Evolutionary conservation across 2,797 vertebrate species (phyloP).

Genomic region (Gephyroberyx darwinii): DNA sequence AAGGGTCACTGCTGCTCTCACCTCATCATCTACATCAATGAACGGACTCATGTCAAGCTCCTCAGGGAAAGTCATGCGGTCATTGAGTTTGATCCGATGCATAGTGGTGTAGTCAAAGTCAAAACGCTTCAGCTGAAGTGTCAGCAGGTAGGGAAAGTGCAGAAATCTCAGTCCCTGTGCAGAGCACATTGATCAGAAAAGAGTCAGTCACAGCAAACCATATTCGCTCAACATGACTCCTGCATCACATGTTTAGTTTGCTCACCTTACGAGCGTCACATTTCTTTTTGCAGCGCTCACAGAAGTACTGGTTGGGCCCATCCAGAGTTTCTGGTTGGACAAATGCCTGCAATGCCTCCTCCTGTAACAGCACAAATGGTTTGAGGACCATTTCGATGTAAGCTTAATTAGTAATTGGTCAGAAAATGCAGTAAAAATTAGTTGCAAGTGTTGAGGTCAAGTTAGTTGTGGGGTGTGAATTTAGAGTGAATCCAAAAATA

Average conservation of each 20-base stretch:
- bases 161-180: conserved; percentile 94
- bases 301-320: conserved; percentile 98
- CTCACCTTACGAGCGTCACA: conserved; percentile 98
- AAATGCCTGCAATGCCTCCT: conserved; percentile 98
- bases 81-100: conserved; percentile 98
- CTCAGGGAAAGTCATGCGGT: conserved; percentile 98
- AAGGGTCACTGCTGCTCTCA: conserved; percentile 65
- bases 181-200: conserved; percentile 19
- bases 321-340: conserved; percentile 98
- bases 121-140: conserved; percentile 96
- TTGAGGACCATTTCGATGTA: conserved; percentile 8
- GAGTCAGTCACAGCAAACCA: conserved; percentile 7
- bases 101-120: conserved; percentile 99
- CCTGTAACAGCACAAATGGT: conserved; percentile 77
- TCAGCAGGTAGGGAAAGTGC: conserved; percentile 97
- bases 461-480: not conserved
- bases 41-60: conserved; percentile 98
- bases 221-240: conserved; percentile 15
- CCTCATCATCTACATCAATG: conserved; percentile 98
- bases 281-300: conserved; percentile 99
- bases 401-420: not conserved
- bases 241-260: conserved; percentile 13
- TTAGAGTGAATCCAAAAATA: not conserved
- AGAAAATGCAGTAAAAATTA: conserved; percentile 5
- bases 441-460: not conserved